A percentile compares a stretch with the other conserved stretches of the same genome.
Evolutionary conservation across 2,888 invertebrate species (phyloP).

Genomic region (Cryptocheilus praepositus): DNA sequence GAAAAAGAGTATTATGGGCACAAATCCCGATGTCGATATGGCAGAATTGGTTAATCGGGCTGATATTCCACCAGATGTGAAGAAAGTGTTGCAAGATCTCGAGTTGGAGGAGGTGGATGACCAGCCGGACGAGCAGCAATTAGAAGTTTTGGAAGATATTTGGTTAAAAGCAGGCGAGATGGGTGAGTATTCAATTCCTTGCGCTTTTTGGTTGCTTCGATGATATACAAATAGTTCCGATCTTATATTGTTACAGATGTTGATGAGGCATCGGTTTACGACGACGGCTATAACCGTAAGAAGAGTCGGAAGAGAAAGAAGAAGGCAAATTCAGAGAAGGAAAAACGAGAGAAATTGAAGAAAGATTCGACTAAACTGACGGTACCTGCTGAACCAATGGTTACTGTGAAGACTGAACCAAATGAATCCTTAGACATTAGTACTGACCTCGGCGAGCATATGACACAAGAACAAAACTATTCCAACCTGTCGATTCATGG

Average conservation of each 20-base stretch:
- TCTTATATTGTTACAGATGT: constrained; percentile 69
- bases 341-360: constrained; percentile 57
- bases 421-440: constrained; percentile 21
- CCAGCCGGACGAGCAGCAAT: constrained; percentile 82
- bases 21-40: constrained; percentile 61
- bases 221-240: neutral
- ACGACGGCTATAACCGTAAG: constrained; percentile 77
- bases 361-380: constrained; percentile 46
- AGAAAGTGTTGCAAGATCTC: constrained; percentile 79
- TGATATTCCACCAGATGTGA: constrained; percentile 79
- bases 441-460: neutral
- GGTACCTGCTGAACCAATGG: constrained; percentile 7
- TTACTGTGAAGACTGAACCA: constrained; percentile 32
- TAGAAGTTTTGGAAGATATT: constrained; percentile 86
- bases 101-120: constrained; percentile 76
- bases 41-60: constrained; percentile 77
- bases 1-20: constrained; percentile 65
- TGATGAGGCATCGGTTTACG: constrained; percentile 76
- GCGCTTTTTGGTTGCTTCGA: neutral
- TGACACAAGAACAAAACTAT: neutral
- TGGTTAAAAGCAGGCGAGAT: constrained; percentile 89
- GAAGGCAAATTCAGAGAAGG: constrained; percentile 53
- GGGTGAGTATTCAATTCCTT: constrained; percentile 72
- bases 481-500: neutral
- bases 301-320: constrained; percentile 74